Base-by-base conservation (phyloP, 2,888 invertebrate genomes). In the Platycnemis pennipes region DNA sequence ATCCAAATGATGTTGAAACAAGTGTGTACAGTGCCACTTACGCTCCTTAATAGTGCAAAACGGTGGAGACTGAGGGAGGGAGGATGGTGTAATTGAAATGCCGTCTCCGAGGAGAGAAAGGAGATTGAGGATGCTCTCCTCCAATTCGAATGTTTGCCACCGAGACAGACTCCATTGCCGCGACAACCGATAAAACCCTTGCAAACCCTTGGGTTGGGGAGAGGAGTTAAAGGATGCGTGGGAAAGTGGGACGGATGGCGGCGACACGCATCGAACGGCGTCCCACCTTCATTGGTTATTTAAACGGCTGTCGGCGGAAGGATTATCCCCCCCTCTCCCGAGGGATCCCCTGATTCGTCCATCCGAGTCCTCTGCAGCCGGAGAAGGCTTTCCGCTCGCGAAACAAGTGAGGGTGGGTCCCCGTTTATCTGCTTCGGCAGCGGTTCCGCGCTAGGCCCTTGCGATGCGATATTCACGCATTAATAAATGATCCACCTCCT, bases 261-360 rank as follows among this genome's bases (percentile, higher is more conserved):
- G 77, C 22, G 77, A 63, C 63, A 63, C 19, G n/a, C 26, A 26
- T 37, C 77, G 37, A 37, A 16, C 77, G 77, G 37, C n/a, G 77
- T 77, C 31, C 49, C 63, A 26, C 77, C 37, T 49, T 37, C 77
- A 77, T 77, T 77, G 77, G 77, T 77, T 77, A 77, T 77, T 77
- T 77, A 77, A 77, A 77, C 77, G 77, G 0, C 63, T n/a, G 63
- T 7, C 63, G 11, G 8, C 69, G 69, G n/a, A n/a, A n/a, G n/a
- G n/a, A n/a, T n/a, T 26, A 31, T 4, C 37, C 31, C 69, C 22
- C 37, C 26, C 77, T 77, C 37, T 37, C 37, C 37, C 77, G 49
- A 19, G 19, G n/a, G 49, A 49, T 11, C 49, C 49, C 19, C 49
- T 19, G 49, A 49, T 19, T 0, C 49, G 19, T 19, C 26, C 2